Evolutionary conservation across 2,888 invertebrate genomes (phyloP), one percentile per base, ranked within the genome.

Genomic region (Lycia hirtaria): DNA sequence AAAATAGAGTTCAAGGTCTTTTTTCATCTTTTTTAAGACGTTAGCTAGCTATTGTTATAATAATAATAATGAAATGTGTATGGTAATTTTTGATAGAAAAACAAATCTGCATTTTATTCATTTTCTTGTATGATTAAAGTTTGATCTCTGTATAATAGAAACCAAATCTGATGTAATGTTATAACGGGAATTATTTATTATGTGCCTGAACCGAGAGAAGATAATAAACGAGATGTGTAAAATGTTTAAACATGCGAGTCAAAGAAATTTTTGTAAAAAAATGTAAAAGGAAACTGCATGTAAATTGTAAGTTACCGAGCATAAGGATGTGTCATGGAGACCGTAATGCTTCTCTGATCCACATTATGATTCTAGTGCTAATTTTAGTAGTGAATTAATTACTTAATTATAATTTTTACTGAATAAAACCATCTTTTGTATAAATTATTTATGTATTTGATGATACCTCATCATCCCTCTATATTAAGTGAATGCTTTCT

Each of bases 11-110:
- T 87, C 80, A 79, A 87, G 81, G 85, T 90, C 89, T 88, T 91
- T 78, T 87, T 89, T 90, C 90, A 89, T 88, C 88, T 90, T 91
- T 91, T 91, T 87, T 88, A 91, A 90, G 88, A 90, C 87, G 82
- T 85, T 90, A 88, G 87, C 83, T 88, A 88, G 89, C 87, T 86
- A 86, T 87, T 87, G 86, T 89, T 86, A 87, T 85, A 77, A 83
- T 88, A 84, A 88, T 85, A 72, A 88, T 88, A 84, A 88, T 85
- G 72, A 88, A 87, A 89, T 87, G 85, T 89, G 85, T 90, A 90
- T 82, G 84, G 87, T 84, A 87, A 83, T 87, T 88, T 88, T 88
- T 87, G 47, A 82, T 85, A 85, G 81, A 82, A 85, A 87, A 88
- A 83, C 77, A 82, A 87, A 89, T 89, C 87, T 90, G 90, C 88